Evolutionary conservation across 2,888 invertebrate species (phyloP).

Genomic region (Balanococcus diminutus): DNA sequence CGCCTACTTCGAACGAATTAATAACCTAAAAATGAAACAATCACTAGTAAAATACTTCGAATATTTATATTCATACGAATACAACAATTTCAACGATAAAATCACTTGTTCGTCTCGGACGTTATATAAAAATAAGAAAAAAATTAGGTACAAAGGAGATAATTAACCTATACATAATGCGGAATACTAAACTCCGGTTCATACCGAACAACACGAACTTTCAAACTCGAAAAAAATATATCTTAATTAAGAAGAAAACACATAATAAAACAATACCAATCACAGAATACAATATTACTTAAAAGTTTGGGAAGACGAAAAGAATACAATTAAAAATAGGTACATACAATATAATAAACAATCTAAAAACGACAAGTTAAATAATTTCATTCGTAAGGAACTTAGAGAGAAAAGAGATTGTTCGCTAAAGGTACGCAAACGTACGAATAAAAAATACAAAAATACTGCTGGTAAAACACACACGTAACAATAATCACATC

Average conservation of each 20-base stretch:
- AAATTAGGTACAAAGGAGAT: neutral
- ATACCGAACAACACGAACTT: neutral
- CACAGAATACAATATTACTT: conserved; percentile 41
- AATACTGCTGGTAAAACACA: neutral
- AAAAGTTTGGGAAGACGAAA: conserved; percentile 19
- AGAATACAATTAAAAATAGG: neutral
- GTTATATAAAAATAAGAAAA: conserved; percentile 13
- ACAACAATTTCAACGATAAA: conserved; percentile 34
- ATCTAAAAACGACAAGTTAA: conserved; percentile 23
- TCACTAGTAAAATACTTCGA: neutral
- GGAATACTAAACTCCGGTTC: neutral
- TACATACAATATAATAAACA: neutral
- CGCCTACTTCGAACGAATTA: too few relatives aligned
- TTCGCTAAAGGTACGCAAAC: neutral
- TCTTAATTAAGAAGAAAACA: neutral
- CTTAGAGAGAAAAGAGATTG: neutral
- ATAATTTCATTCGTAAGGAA: conserved; percentile 36
- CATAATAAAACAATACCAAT: conserved; percentile 45
- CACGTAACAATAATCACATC: neutral
- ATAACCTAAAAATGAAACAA: too few relatives aligned
- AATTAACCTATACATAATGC: neutral
- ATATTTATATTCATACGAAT: conserved; percentile 21
- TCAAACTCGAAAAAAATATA: neutral
- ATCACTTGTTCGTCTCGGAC: conserved; percentile 33
- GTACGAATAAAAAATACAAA: neutral